These are phyloP conservation scores for Leptoteleia sp. DNA, from an alignment of 1,140 invertebrate species.

Conservation along the genomic window DNA sequence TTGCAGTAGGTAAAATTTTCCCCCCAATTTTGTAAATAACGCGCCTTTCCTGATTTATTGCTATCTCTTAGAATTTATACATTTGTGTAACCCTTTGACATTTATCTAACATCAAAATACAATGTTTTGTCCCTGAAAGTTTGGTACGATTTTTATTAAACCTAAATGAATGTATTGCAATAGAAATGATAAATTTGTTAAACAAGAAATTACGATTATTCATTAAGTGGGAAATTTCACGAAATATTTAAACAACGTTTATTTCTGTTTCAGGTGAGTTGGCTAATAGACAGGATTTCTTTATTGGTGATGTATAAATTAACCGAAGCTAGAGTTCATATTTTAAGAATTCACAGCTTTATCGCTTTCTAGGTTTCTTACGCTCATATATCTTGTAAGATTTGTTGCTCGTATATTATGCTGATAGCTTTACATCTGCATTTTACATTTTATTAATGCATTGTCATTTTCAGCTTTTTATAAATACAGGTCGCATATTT, in stretches of 20 bases:
- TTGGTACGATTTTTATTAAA: too few species aligned
- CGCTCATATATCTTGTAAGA: slow-evolving; percentile 28
- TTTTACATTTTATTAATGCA: slow-evolving; percentile 57
- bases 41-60: neutral
- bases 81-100: neutral
- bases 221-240: too few species aligned
- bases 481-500: slow-evolving; percentile 33
- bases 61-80: neutral
- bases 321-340: slow-evolving; percentile 36
- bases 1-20: neutral
- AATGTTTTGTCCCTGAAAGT: too few species aligned
- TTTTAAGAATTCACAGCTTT: slow-evolving; percentile 45
- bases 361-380: slow-evolving; percentile 54
- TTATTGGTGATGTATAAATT: slow-evolving; percentile 65
- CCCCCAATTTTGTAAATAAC: neutral
- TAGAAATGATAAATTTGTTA: too few species aligned
- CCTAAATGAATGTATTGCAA: too few species aligned
- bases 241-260: slow-evolving; percentile 22
- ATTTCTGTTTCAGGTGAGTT: slow-evolving; percentile 72
- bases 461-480: slow-evolving; percentile 61
- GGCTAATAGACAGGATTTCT: slow-evolving; percentile 18
- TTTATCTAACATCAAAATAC: neutral
- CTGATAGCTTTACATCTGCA: slow-evolving; percentile 44
- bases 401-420: slow-evolving; percentile 31
- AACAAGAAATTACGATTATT: too few species aligned